Conservation (phyloP, 2,888 invertebrate genomes). For the Itoplectis maculator region DNA sequence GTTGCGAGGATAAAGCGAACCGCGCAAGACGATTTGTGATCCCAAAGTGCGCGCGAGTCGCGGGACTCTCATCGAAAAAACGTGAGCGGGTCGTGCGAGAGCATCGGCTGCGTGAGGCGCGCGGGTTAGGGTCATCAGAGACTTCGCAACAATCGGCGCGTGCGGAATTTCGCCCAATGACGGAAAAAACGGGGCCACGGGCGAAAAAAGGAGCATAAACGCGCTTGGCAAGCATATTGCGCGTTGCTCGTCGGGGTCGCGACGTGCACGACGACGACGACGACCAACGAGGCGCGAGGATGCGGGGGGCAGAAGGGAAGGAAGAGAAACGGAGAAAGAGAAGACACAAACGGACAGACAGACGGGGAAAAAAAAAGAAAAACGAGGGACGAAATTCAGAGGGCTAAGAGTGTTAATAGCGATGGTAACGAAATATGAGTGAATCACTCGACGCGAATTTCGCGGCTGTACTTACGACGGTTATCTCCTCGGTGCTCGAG, state of each 20-base stretch:
- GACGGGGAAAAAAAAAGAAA: not conserved
- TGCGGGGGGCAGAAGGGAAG: slow-evolving; percentile 37
- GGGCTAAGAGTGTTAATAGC: not conserved
- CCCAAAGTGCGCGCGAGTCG: slow-evolving; percentile 7
- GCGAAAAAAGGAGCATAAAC: slow-evolving; percentile 43
- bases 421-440: too few species aligned
- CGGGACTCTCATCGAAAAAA: not conserved
- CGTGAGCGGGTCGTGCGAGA: slow-evolving; percentile 24
- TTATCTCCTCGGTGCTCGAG: slow-evolving; percentile 94
- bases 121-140: too few species aligned
- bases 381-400: slow-evolving; percentile 60
- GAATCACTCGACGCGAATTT: not conserved
- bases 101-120: too few species aligned
- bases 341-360: slow-evolving; percentile 30
- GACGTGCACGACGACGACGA: slow-evolving; percentile 69
- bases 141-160: slow-evolving; percentile 14
- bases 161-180: slow-evolving; percentile 9
- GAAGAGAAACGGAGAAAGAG: slow-evolving; percentile 43
- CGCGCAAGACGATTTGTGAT: too few species aligned
- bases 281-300: slow-evolving; percentile 54
- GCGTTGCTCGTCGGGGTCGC: slow-evolving; percentile 70
- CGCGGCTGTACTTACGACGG: slow-evolving; percentile 91
- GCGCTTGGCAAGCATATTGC: slow-evolving; percentile 74
- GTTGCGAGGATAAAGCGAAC: slow-evolving; percentile 50
- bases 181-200: slow-evolving; percentile 42